Conservation (phyloP, 1,140 invertebrate species). For the Zaprionus kolodkinae region DNA sequence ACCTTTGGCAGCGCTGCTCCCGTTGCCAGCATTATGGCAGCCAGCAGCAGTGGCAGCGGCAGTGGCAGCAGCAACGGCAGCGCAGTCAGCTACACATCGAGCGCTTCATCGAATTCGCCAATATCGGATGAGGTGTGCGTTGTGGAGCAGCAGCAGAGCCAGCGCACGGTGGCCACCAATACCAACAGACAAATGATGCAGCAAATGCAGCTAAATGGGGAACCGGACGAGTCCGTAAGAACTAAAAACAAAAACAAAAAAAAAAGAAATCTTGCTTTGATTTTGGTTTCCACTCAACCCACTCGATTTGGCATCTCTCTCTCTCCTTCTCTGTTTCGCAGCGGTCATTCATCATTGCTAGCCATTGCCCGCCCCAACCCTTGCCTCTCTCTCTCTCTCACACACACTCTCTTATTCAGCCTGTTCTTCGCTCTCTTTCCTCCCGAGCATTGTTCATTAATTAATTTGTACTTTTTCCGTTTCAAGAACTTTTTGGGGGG, state of each 20-base stretch:
- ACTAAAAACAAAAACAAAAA: conserved; percentile 15
- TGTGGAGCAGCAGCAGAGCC: conserved; percentile 43
- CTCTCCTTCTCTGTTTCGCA: conserved; percentile 21
- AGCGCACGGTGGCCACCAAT: conserved; percentile 35
- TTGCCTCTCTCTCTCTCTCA: conserved; percentile 12
- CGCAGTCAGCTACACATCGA: conserved; percentile 36
- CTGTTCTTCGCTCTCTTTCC: conserved; percentile 12
- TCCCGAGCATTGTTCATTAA: conserved; percentile 49
- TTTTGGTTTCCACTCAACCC: conserved; percentile 47
- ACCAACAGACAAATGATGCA: conserved; percentile 10
- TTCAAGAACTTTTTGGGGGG: conserved; percentile 36
- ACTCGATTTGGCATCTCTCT: conserved; percentile 39
- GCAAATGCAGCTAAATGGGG: conserved; percentile 20
- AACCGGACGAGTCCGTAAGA: conserved; percentile 65
- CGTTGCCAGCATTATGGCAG: conserved; percentile 32
- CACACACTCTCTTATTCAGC: background rate
- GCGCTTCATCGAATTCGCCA: conserved; percentile 50
- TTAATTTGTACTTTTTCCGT: conserved; percentile 57
- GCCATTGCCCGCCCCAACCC: conserved; percentile 14
- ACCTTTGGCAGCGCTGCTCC: conserved; percentile 72
- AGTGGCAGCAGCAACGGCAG: conserved; percentile 6
- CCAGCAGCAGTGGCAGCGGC: conserved; percentile 11
- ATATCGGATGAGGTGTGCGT: conserved; percentile 43
- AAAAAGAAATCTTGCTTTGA: conserved; percentile 31
- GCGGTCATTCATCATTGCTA: conserved; percentile 62